A percentile compares a stretch with the other conserved stretches of the same genome.
phyloP scores from a whole-genome alignment of 2,113 vertebrate genomes.

The Phrynocephalus versicolor region DNA sequence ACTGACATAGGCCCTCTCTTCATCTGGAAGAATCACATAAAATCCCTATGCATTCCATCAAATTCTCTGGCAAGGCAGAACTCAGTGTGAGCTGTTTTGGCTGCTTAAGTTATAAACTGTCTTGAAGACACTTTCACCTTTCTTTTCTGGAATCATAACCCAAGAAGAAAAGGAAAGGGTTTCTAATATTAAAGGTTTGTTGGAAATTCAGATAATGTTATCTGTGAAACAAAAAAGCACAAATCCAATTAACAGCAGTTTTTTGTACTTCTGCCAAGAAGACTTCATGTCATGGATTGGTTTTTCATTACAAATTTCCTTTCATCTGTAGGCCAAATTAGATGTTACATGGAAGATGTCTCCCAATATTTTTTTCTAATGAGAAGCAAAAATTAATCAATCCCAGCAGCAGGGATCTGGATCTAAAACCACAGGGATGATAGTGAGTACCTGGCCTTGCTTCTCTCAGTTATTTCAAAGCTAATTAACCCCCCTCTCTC shows the following conservation, averaged over 20 bases:
- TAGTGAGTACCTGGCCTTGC: neutral
- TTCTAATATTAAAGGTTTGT: neutral
- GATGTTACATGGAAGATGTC: neutral
- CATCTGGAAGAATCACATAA: neutral
- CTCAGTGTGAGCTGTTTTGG: no score
- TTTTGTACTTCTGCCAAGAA: slow-evolving; percentile 41
- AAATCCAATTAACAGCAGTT: slow-evolving; percentile 57
- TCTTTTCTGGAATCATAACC: neutral
- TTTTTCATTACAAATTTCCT: slow-evolving; percentile 59
- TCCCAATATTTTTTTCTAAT: neutral
- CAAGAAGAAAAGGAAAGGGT: neutral
- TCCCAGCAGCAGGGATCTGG: neutral
- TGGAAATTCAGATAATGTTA: slow-evolving; percentile 49
- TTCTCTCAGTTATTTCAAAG: no score
- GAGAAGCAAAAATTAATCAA: neutral
- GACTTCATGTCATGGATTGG: slow-evolving; percentile 31
- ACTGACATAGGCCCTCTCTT: no score
- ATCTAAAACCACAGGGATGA: neutral
- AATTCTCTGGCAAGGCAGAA: no score
- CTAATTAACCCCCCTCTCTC: neutral
- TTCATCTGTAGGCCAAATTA: slow-evolving; percentile 51
- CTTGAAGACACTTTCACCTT: neutral
- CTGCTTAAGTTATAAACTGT: neutral
- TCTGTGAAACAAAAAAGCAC: slow-evolving; percentile 49
- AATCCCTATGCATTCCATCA: neutral